Conservation (phyloP, 2,797 vertebrate genomes). For the Chloroceryle inda region DNA sequence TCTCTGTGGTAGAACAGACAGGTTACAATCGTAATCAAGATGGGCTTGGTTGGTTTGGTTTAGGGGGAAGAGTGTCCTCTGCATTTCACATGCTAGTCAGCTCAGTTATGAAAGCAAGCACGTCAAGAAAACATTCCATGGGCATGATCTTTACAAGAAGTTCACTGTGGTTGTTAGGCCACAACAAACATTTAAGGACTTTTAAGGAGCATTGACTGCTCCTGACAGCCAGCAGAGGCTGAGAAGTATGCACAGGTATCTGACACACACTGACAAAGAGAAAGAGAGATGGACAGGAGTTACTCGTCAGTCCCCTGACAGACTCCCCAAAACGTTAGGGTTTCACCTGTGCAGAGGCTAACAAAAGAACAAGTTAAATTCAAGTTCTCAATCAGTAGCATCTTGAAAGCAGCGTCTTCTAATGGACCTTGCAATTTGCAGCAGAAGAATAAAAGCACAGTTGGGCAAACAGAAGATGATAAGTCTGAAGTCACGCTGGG, state of each 20-base stretch:
- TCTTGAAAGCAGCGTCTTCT: background rate
- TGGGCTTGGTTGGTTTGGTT: background rate
- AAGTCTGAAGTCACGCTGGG: background rate
- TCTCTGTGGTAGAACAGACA: background rate
- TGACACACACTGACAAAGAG: background rate
- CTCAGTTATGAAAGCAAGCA: background rate
- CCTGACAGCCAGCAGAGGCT: background rate
- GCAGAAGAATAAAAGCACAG: background rate
- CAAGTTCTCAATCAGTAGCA: background rate
- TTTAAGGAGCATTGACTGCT: background rate
- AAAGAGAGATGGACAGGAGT: background rate
- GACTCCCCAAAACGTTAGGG: fast-evolving
- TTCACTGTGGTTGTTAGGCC: background rate
- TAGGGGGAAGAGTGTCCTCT: background rate
- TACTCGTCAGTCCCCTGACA: background rate
- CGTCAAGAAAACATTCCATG: background rate
- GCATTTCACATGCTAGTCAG: background rate
- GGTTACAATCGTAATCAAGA: background rate
- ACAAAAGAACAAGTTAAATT: background rate
- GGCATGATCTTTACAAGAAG: background rate
- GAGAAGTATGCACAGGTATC: background rate
- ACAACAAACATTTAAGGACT: background rate
- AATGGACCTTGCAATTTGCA: background rate
- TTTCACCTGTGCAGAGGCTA: background rate
- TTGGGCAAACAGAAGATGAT: background rate